Percentiles rank a stretch among this genome's conserved stretches.
These are phyloP conservation scores for Heliconius cydno DNA, from an alignment of 2,888 invertebrate genomes.

Conservation along the genomic window DNA sequence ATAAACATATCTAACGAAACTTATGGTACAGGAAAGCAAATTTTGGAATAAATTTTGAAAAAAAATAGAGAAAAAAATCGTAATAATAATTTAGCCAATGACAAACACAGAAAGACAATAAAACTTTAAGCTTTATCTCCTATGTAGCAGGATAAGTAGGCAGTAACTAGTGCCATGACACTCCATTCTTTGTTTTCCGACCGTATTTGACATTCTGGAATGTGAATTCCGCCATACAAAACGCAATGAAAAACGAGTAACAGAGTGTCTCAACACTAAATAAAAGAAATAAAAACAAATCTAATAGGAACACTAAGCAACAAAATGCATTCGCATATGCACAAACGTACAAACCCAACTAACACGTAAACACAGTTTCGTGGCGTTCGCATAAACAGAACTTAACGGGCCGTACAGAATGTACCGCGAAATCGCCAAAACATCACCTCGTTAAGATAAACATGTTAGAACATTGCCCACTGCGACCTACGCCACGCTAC, in stretches of 20 bases:
- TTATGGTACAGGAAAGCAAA: background rate
- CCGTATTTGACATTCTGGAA: no score
- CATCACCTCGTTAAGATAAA: slow-evolving; percentile 55
- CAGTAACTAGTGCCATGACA: no score
- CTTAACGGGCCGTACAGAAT: slow-evolving; percentile 55
- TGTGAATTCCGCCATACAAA: no score
- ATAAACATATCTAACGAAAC: background rate
- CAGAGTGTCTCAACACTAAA: no score
- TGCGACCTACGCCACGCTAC: slow-evolving; percentile 31
- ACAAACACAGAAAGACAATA: no score
- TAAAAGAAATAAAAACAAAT: background rate
- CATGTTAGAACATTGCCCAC: slow-evolving; percentile 43
- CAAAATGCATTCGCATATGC: slow-evolving; percentile 21
- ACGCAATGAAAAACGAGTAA: no score
- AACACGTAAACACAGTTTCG: slow-evolving; percentile 36
- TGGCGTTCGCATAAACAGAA: slow-evolving; percentile 49
- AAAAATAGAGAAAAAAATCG: no score
- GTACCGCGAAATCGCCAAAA: slow-evolving; percentile 55
- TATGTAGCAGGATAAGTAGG: no score
- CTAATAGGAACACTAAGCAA: slow-evolving; percentile 11
- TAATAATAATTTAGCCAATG: no score
- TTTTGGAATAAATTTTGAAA: background rate
- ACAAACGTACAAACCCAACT: slow-evolving; percentile 37
- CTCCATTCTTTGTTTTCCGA: no score
- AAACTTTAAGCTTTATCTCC: no score